phyloP scores from a whole-genome alignment of 1,140 invertebrate species.

The Apis cerana region DNA sequence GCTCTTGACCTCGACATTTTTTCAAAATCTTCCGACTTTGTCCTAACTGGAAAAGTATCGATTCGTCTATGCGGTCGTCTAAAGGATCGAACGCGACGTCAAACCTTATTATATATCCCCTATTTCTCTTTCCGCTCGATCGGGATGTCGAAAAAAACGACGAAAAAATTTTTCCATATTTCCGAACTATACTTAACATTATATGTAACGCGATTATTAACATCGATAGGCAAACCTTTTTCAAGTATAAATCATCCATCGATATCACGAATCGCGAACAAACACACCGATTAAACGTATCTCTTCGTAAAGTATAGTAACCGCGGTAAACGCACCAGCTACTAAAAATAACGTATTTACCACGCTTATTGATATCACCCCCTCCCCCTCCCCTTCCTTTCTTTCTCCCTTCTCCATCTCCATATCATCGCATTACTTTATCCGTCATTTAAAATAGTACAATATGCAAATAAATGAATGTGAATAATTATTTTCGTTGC shows the following conservation, averaged over 20 bases:
- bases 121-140: too few relatives aligned
- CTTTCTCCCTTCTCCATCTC: constrained; percentile 3
- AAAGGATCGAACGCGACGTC: too few relatives aligned
- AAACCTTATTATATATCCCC: too few relatives aligned
- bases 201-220: not conserved
- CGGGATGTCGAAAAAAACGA: too few relatives aligned
- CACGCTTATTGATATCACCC: constrained; percentile 59
- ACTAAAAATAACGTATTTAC: constrained; percentile 70
- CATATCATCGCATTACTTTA: not conserved
- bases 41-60: too few relatives aligned
- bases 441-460: not conserved
- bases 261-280: constrained; percentile 57
- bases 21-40: too few relatives aligned
- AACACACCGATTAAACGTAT: constrained; percentile 59
- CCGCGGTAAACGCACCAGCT: constrained; percentile 38
- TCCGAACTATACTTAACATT: too few relatives aligned
- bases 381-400: not conserved
- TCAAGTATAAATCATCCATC: constrained; percentile 40
- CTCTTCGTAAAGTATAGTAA: constrained; percentile 44
- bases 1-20: too few relatives aligned
- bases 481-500: constrained; percentile 22
- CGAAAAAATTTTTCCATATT: too few relatives aligned
- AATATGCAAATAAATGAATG: not conserved
- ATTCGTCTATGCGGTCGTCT: too few relatives aligned
- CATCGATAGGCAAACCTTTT: too few relatives aligned